A percentile compares a stretch with the other conserved stretches of the same genome.
Conservation (phyloP, 30 jellyfish, hydroid and myxozoan species). For the Hydra vulgaris region DNA sequence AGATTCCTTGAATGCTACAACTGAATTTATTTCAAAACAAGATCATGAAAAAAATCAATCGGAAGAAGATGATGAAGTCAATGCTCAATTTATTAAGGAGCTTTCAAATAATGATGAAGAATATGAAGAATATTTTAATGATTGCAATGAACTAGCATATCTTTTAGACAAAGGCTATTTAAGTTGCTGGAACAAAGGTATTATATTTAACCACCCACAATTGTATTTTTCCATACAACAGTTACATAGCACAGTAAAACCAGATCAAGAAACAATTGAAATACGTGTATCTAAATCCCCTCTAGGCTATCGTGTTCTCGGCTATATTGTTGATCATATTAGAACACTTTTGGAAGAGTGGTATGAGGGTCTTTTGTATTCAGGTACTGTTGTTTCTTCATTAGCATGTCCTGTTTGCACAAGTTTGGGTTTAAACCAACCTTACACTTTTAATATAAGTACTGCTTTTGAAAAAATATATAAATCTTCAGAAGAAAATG, state of each 20-base stretch:
- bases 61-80: constrained; percentile 21
- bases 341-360: constrained; percentile 84
- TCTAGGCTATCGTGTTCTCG: constrained; percentile 69
- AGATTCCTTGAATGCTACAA: too few relatives aligned
- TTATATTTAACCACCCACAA: constrained; percentile 57
- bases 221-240: constrained; percentile 42
- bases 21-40: not conserved
- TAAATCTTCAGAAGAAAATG: too few relatives aligned
- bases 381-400: constrained; percentile 36
- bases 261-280: constrained; percentile 29
- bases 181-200: constrained; percentile 77
- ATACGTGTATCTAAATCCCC: constrained; percentile 52
- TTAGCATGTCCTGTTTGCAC: constrained; percentile 76
- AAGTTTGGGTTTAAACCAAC: constrained; percentile 28
- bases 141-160: constrained; percentile 27
- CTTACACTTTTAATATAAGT: constrained; percentile 41
- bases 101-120: not conserved
- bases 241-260: constrained; percentile 9
- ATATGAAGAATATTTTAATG: constrained; percentile 1
- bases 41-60: not conserved
- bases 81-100: constrained; percentile 18
- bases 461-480: constrained; percentile 35
- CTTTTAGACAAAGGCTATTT: constrained; percentile 30
- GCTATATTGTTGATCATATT: constrained; percentile 69
- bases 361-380: constrained; percentile 65